phyloP scores from a whole-genome alignment of 53 echinoderm and acorn worm species.

The Paracentrotus lividus region DNA sequence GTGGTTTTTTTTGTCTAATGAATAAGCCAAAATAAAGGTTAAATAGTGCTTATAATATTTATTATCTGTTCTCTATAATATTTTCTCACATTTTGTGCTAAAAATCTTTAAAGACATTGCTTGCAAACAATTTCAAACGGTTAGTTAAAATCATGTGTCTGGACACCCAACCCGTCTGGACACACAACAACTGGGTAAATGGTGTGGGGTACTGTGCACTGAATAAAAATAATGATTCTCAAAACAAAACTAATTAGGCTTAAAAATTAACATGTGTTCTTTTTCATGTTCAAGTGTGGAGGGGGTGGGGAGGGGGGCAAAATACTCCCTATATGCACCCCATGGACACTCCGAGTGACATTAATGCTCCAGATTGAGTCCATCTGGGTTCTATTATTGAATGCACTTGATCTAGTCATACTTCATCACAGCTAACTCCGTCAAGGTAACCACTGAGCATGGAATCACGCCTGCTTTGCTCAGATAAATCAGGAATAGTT shows the following conservation, averaged over 20 bases:
- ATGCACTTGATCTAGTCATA: slow-evolving; percentile 27
- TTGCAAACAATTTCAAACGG: too few relatives aligned
- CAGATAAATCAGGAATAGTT: slow-evolving; percentile 29
- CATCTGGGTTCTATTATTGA: slow-evolving; percentile 27
- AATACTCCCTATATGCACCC: not conserved
- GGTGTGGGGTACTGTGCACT: too few relatives aligned
- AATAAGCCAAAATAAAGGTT: too few relatives aligned
- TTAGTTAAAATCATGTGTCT: too few relatives aligned
- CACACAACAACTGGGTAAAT: too few relatives aligned
- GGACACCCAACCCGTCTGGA: too few relatives aligned
- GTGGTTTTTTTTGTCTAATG: too few relatives aligned
- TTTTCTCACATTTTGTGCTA: too few relatives aligned
- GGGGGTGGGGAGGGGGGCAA: not conserved
- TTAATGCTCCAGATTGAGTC: slow-evolving; percentile 1
- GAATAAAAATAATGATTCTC: too few relatives aligned
- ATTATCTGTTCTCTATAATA: too few relatives aligned
- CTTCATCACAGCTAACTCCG: not conserved
- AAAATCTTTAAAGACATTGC: too few relatives aligned
- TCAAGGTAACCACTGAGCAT: slow-evolving; percentile 16
- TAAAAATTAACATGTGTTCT: not conserved
- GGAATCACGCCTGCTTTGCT: not conserved
- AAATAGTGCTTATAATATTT: too few relatives aligned
- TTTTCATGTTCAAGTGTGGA: not conserved
- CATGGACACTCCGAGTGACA: not conserved
- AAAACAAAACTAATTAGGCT: not conserved